Evolutionary conservation across 2,113 vertebrate species (phyloP).

Genomic region (Sinosuthora webbiana): DNA sequence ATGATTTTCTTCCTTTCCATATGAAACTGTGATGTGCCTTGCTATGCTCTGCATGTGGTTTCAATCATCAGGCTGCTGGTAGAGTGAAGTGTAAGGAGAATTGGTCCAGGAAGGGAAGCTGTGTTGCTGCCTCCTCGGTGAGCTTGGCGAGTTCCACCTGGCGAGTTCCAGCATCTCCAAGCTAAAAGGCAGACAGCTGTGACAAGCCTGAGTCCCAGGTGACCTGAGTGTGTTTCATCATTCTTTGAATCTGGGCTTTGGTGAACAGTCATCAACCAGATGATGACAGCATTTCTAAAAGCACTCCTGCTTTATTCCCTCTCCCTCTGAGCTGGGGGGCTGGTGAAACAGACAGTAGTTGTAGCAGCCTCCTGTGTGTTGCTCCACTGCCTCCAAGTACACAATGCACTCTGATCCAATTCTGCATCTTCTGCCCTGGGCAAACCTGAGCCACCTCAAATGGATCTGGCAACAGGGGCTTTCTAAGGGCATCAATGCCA

Average conservation of each 20-base stretch:
- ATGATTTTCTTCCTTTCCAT: not conserved
- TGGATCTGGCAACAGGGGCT: not conserved
- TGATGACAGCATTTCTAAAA: not conserved
- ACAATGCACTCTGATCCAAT: not conserved
- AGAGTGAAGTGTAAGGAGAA: not conserved
- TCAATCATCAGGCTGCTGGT: not conserved
- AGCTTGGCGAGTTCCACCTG: not conserved
- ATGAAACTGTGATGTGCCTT: not conserved
- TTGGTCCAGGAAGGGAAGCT: not conserved
- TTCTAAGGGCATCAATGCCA: not conserved
- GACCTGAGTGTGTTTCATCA: not conserved
- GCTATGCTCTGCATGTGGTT: not conserved
- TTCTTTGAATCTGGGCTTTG: not conserved
- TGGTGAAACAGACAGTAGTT: not conserved
- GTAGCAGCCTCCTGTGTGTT: not conserved
- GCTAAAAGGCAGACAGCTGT: not conserved
- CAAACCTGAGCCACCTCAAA: not conserved
- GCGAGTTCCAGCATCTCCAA: not conserved
- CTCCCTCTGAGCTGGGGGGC: not conserved
- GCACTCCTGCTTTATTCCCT: not conserved
- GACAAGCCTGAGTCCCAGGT: not conserved
- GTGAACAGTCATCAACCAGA: not conserved
- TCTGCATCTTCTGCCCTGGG: not conserved
- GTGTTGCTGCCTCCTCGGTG: not conserved
- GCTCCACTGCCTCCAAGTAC: accelerated